Percentiles rank a stretch among this genome's conserved stretches.
phyloP scores from a whole-genome alignment of 2,113 vertebrate species.

The Nansenia antarctica region DNA sequence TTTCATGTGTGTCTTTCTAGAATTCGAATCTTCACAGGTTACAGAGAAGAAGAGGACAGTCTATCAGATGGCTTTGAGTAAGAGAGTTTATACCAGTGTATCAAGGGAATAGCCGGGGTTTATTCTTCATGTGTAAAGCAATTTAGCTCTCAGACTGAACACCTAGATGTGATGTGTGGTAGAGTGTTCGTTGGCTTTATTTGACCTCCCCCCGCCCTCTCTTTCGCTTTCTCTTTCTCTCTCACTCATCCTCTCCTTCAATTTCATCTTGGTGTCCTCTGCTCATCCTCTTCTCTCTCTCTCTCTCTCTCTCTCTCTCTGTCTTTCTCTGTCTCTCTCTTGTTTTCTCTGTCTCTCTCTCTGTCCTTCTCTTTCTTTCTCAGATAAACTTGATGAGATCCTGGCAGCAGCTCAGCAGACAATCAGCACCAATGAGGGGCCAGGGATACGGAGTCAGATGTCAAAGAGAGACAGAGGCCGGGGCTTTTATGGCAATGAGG shows the following conservation, averaged over 20 bases:
- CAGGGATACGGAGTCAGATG: constrained; percentile 79
- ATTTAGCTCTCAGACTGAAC: background rate
- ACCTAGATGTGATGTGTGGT: background rate
- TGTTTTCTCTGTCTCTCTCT: background rate
- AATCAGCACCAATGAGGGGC: constrained; percentile 86
- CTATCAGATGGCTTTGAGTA: constrained; percentile 95
- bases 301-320: constrained; percentile 50
- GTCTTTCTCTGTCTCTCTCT: constrained; percentile 39
- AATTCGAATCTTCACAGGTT: constrained; percentile 85
- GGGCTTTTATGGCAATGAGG: constrained; percentile 85
- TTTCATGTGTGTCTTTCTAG: constrained; percentile 67
- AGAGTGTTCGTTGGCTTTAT: background rate
- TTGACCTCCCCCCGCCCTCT: constrained; percentile 1
- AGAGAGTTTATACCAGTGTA: constrained; percentile 55
- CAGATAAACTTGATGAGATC: constrained; percentile 94
- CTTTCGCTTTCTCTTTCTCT: constrained; percentile 26
- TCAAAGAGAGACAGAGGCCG: constrained; percentile 79
- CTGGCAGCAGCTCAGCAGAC: constrained; percentile 91
- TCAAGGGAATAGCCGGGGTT: background rate
- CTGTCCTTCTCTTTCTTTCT: constrained; percentile 30
- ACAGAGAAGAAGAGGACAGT: constrained; percentile 93
- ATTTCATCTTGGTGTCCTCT: constrained; percentile 1
- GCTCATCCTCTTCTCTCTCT: background rate
- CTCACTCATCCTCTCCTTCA: constrained; percentile 7
- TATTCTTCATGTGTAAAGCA: background rate